phyloP scores from a whole-genome alignment of 2,113 vertebrate species.

The Mirza zaza region DNA sequence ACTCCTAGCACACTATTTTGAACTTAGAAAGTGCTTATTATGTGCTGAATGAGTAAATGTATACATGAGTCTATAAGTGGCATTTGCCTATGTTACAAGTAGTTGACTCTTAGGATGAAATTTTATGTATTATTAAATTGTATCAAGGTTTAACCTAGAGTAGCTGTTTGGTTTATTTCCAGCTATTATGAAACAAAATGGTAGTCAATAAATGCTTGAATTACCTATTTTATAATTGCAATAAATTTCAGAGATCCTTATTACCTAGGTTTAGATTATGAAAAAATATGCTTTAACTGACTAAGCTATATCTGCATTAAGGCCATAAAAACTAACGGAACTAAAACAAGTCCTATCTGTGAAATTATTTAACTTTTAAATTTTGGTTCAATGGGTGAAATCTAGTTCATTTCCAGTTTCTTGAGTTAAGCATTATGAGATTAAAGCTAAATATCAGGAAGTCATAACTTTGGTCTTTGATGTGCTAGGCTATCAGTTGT shows the following conservation, averaged over 20 bases:
- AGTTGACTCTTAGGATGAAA: background rate
- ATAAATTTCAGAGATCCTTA: background rate
- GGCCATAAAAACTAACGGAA: background rate
- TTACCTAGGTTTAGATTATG: background rate
- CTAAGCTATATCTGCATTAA: background rate
- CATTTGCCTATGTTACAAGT: background rate
- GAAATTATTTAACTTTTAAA: conserved; percentile 36
- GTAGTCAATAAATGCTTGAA: background rate
- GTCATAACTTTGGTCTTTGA: background rate
- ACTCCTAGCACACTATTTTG: background rate
- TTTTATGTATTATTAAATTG: conserved; percentile 17
- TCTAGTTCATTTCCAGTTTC: background rate
- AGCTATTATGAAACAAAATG: conserved; percentile 18
- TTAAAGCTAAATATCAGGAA: background rate
- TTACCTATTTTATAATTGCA: conserved; percentile 8
- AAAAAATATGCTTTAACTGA: background rate
- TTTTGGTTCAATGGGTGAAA: background rate
- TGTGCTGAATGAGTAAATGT: conserved; percentile 34
- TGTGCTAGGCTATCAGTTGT: background rate
- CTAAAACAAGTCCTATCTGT: background rate
- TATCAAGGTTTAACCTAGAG: background rate
- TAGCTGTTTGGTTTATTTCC: background rate
- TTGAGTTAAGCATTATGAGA: background rate
- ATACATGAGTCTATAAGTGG: background rate
- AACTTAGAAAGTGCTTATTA: background rate